Evolutionary conservation across 1,140 invertebrate genomes (phyloP), one percentile per base, ranked within the genome.

Genomic region (Drosophila grimshawi): DNA sequence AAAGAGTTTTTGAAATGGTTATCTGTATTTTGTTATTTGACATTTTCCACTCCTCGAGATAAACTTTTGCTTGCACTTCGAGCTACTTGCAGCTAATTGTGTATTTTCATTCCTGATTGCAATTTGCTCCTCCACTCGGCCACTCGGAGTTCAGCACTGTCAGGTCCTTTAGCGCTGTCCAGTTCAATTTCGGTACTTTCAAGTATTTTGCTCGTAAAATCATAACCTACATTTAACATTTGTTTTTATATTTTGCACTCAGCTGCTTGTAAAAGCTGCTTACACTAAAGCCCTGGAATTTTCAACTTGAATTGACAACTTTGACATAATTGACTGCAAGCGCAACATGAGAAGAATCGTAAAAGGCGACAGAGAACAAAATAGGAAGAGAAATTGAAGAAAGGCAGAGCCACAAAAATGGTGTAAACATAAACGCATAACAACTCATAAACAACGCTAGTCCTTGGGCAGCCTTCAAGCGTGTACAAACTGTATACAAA

Each of bases 261-360:
- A 35, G 49, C 49, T 56, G 48, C 46, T 66, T 37, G 39, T 48
- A 72, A 78, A 86, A 86, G 77, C 80, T 51, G 80, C 85, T 89
- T 76, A 79, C 71, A 59, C 71, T 49, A 71, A 76, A 79, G 75
- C 68, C 78, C 70, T 70, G 74, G 61, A 85, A 81, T 89, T 83
- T 78, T 76, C 52, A 63, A 70, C 52, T 48, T 76, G 80, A 85
- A 89, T 89, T 85, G 85, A 89, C 85, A 89, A 89, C 85, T 89
- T 89, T 89, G 85, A 89, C 85, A 89, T 89, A 89, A 89, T 89
- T 89, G 85, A 89, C 85, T 89, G 85, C 85, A 71, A 71, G 60
- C 37, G 55, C 65, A 66, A 68, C 32, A 60, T 61, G 51, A 52
- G 52, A 65, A n/a, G 29, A 19, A 60, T 61, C 2, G n/a, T 0